Evolutionary conservation across 2,888 invertebrate species (phyloP), one percentile per base, ranked within the genome.

Genomic region (Smittia aterrima): DNA sequence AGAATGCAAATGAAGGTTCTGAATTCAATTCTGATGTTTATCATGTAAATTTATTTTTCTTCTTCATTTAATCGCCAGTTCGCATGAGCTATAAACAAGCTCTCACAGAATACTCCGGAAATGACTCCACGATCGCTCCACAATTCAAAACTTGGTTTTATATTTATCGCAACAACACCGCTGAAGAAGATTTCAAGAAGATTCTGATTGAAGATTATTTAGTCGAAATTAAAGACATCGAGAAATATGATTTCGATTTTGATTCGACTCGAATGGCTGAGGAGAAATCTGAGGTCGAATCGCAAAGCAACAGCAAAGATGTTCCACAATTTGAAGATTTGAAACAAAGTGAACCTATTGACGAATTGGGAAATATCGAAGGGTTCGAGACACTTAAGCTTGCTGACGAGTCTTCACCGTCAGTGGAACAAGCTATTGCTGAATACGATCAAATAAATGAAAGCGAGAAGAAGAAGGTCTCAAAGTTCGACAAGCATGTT

Each of bases 91-190:
- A 75, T 16, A 66, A 68, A 13, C n/a, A 38, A 25, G 70, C 75
- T 47, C 66, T 73, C 22, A 54, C 58, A 72, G 9, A 41, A 68
- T 75, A 76, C 22, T 75, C 78, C 77, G 78, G 79, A 22, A 78
- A 78, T 47, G 76, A 78, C 38, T 75, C 75, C 20, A 81, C 82
- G 73, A 85, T 85, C 76, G 83, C 84, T 75, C 89, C 89, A 0
- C 87, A 89, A 77, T 82, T 89, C 76, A 87, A 88, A 79, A 88
- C 88, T 77, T 89, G 86, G 84, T 86, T 89, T 78, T 89, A 89
- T 77, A 85, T 89, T 4, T 89, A 89, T 79, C 87, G 87, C 78
- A 89, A 89, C 77, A 86, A 87, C 78, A 86, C 87, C 0, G 86
- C 87, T 1, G 85, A 86, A 75, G 86, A 88, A 53, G 85, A 86